Conservation (phyloP, 2,797 vertebrate genomes). For the Hemitrygon akajei region DNA sequence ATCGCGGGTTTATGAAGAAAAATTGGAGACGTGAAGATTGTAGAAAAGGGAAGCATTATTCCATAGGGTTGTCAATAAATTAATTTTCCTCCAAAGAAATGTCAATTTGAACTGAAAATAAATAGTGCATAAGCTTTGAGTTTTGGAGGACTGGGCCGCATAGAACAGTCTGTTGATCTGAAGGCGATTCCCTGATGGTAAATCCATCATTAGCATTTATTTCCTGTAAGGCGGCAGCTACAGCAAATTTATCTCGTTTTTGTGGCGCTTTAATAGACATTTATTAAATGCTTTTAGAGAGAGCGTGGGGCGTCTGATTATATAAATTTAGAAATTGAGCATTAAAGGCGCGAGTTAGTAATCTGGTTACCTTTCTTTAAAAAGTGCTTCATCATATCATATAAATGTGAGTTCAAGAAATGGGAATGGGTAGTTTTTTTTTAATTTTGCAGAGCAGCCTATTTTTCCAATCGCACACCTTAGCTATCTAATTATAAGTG, state of each 20-base stretch:
- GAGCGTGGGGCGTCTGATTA: constrained; percentile 70
- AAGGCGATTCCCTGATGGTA: constrained; percentile 67
- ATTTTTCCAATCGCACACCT: constrained; percentile 16
- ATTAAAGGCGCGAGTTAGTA: constrained; percentile 63
- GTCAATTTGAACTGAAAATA: constrained; percentile 40
- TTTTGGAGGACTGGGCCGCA: constrained; percentile 56
- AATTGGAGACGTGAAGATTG: constrained; percentile 47
- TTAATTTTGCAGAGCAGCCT: neutral
- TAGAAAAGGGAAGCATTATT: constrained; percentile 45
- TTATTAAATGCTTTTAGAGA: constrained; percentile 76
- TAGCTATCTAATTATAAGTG: neutral
- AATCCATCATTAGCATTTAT: constrained; percentile 67
- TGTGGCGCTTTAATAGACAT: constrained; percentile 72
- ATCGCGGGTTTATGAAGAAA: constrained; percentile 36
- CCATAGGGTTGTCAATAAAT: constrained; percentile 41
- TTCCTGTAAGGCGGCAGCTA: constrained; percentile 61
- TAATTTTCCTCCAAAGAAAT: constrained; percentile 40
- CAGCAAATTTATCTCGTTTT: constrained; percentile 74
- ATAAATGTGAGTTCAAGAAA: neutral
- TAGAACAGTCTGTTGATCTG: constrained; percentile 59
- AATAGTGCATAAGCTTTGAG: constrained; percentile 22
- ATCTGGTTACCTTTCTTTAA: constrained; percentile 50
- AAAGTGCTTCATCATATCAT: neutral
- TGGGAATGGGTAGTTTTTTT: neutral
- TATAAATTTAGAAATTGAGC: constrained; percentile 67